Conservation (phyloP, 2,888 invertebrate genomes). For the Leptinotarsa haldemani region DNA sequence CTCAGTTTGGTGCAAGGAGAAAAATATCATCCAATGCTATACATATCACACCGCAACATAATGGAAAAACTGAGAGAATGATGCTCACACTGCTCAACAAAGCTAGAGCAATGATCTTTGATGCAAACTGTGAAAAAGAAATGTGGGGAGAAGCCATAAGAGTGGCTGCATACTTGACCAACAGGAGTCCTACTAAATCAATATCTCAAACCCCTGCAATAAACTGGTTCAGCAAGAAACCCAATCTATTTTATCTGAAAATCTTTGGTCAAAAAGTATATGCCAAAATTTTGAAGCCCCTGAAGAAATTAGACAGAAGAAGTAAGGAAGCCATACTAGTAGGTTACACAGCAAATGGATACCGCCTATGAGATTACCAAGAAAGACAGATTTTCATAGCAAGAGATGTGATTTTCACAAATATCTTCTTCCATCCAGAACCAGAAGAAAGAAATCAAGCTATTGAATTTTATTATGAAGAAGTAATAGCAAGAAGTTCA, state of each 20-base stretch:
- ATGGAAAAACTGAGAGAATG: conserved; percentile 7
- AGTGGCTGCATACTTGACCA: conserved; percentile 1
- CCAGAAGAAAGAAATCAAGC: not conserved
- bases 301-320: conserved; percentile 10
- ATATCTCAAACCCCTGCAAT: too few species aligned
- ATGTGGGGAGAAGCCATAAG: not conserved
- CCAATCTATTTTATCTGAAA: not conserved
- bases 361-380: not conserved
- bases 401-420: not conserved
- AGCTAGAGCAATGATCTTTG: too few species aligned
- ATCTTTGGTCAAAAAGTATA: not conserved
- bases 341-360: not conserved
- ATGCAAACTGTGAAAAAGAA: too few species aligned
- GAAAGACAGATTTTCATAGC: not conserved
- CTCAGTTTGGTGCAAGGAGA: too few species aligned
- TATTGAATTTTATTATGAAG: not conserved
- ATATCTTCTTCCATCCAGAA: not conserved
- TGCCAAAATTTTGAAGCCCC: not conserved
- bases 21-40: too few species aligned
- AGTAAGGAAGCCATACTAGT: not conserved
- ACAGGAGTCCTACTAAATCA: not conserved
- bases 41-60: not conserved
- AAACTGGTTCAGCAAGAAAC: not conserved
- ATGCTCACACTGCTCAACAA: not conserved
- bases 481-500: not conserved